Evolutionary conservation across 2,797 vertebrate species (phyloP), one percentile per base, ranked within the genome.

Genomic region (Gouania willdenowi): DNA sequence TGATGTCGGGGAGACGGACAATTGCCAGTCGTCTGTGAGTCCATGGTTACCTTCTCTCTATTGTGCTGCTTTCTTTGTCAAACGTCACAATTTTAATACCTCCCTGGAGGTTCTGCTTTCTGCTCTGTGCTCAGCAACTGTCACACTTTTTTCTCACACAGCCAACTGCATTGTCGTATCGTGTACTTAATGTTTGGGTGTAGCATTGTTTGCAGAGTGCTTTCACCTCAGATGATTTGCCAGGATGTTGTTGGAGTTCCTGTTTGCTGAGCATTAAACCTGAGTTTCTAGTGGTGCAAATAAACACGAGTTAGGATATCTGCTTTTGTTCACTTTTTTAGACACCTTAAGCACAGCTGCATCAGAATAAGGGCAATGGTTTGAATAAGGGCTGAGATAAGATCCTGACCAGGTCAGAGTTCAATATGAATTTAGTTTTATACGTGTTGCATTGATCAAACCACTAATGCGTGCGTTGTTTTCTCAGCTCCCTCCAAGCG

Each of bases 11-110:
- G 90, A 93, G 35, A 53, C 66, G 0, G 91, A 93, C 6, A 78
- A 82, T 32, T 98, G 96, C 73, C 79, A 75, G 4, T 21, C 66
- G 14, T 79, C 87, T 46, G 96, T 98, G 85, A 94, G 93, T 90
- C 32, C 1, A 0, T 18, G 1, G 4, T 17, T 1, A 3, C 3
- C n/a, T n/a, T 2, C 24, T 26, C 34, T 21, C 23, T 24, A 10
- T 24, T 39, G 26, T 30, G 43, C 49, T 36, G 17, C 13, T 16
- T 8, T 24, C 32, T 46, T 46, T n/a, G n/a, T n/a, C n/a, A n/a
- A n/a, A n/a, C n/a, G n/a, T n/a, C n/a, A n/a, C n/a, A n/a, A 1
- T 41, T 17, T 3, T n/a, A n/a, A n/a, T 32, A 21, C 11, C 41
- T 14, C 15, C 2, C 0, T 52, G 18, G 1, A n/a, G 20, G 25